Percentiles rank a stretch among this genome's conserved stretches.
Conservation (phyloP, 2,113 vertebrate species). For the Pristiophorus japonicus region DNA sequence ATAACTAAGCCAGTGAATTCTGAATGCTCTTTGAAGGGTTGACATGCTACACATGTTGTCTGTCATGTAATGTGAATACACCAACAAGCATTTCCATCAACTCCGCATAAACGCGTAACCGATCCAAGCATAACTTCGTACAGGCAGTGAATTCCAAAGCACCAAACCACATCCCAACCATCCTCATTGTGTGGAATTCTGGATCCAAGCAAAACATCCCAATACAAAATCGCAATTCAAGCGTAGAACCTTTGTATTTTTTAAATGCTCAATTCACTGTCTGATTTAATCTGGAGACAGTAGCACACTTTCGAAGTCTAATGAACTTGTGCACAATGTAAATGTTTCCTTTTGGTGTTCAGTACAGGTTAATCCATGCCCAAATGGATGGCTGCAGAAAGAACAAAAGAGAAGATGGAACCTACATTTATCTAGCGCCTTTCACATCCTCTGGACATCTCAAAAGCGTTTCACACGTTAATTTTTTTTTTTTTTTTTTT, state of each 20-base stretch:
- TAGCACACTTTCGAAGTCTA: not conserved
- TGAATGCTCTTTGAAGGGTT: not conserved
- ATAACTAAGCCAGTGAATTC: not conserved
- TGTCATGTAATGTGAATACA: not conserved
- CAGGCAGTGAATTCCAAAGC: not conserved
- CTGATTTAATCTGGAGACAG: not conserved
- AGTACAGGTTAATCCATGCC: not conserved
- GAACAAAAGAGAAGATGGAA: not conserved
- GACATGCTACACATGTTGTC: not conserved
- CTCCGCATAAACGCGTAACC: not conserved
- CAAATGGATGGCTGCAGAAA: not conserved
- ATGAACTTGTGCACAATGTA: not conserved
- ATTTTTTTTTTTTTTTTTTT: too few relatives aligned
- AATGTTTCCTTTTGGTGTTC: not conserved
- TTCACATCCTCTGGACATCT: not conserved
- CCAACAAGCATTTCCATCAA: not conserved
- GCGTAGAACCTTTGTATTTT: not conserved
- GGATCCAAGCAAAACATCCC: not conserved
- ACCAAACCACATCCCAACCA: not conserved
- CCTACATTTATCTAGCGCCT: not conserved
- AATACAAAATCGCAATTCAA: not conserved
- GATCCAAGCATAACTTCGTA: not conserved
- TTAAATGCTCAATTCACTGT: not conserved
- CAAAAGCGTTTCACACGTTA: not conserved
- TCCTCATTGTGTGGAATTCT: not conserved